Evolutionary conservation across 2,113 vertebrate species (phyloP), one percentile per base, ranked within the genome.

Genomic region (Oreocharis arfaki): DNA sequence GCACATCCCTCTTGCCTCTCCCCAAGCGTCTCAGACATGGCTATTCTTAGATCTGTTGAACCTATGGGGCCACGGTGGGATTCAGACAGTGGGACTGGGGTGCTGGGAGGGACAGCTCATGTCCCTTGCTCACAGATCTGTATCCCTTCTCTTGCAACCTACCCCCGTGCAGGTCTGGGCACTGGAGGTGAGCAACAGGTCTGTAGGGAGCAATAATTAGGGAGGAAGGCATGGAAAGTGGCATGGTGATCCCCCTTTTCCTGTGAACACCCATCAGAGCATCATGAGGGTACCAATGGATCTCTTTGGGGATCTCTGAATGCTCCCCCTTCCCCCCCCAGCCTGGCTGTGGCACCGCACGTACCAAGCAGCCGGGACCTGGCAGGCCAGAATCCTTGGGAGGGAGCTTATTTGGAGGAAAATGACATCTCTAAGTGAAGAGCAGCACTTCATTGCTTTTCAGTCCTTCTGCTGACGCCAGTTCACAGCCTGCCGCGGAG

Each of bases 251-350:
- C 3, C 21, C 22, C 5, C 8, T 85, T 79, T 37, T 52, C 28
- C 61, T 23, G 12, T 22, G 24, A 49, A 11, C 28, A 12, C 32
- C 28, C 59, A 27, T 6, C 24, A 71, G 47, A 60, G 44, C 61
- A 13, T 6, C 0, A 1, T 7, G n/a, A n/a, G 33, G 64, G 7
- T 35, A 60, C 3, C 5, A 4, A 0, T 6, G 53, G 5, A 49
- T 27, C 53, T n/a, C 57, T n/a, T 5, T 11, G 6, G 1, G 21
- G 20, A 8, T 15, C 22, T 52, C 37, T n/a, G 61, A 27, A 17
- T 1, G 3, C 53, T 79, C 23, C 41, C 13, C 14, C 10, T 65
- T 24, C 53, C 30, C 19, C 26, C 8, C 22, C 4, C 37, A 47
- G 77, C 52, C 26, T 2, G 0, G 1, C 60, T 57, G n/a, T 26